Evolutionary conservation across 2,113 vertebrate genomes (phyloP).

Genomic region (Hemicordylus capensis): DNA sequence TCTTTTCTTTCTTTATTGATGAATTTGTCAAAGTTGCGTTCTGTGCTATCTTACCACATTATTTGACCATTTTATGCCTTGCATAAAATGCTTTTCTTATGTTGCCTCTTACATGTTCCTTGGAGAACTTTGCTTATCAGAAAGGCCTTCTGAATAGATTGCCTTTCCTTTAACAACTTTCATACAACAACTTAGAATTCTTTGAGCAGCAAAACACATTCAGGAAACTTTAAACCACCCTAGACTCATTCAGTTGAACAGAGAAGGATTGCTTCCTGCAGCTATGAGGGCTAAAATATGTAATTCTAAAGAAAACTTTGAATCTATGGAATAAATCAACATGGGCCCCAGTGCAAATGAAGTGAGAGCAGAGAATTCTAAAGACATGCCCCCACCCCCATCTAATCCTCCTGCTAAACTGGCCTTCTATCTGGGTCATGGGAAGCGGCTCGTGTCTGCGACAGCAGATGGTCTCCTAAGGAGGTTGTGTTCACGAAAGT

Average conservation of each 20-base stretch:
- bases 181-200: not conserved
- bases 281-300: not conserved
- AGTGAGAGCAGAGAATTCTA: not conserved
- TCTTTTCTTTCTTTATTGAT: too few relatives aligned
- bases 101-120: not conserved
- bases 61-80: not conserved
- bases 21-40: too few relatives aligned
- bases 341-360: not conserved
- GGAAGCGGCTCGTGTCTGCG: slow-evolving; percentile 10
- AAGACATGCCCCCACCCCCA: not conserved
- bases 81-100: not conserved
- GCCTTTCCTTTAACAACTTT: not conserved
- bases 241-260: not conserved
- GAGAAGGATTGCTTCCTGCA: not conserved
- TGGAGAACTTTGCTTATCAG: not conserved
- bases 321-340: not conserved
- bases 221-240: not conserved
- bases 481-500: slow-evolving; percentile 34
- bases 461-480: slow-evolving; percentile 19
- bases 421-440: slow-evolving; percentile 35
- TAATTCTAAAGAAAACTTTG: not conserved
- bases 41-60: not conserved
- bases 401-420: slow-evolving; percentile 22
- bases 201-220: not conserved
- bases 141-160: not conserved